Conservation (phyloP, 2,113 vertebrate genomes). For the Mesocricetus auratus region DNA sequence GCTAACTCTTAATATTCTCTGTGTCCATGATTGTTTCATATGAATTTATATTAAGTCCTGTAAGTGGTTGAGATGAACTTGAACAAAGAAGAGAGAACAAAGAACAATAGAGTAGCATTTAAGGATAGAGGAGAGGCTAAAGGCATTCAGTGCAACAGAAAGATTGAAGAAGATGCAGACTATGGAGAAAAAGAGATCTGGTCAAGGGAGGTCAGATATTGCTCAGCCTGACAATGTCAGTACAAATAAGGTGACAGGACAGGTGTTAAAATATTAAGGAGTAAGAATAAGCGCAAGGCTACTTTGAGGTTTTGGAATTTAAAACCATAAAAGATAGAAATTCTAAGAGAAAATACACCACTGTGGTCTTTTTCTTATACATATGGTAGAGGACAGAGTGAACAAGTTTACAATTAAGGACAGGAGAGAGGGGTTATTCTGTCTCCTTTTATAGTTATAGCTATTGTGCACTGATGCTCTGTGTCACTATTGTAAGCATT, state of each 20-base stretch:
- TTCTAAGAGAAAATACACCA: background rate
- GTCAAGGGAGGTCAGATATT: background rate
- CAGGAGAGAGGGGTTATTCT: conserved; percentile 16
- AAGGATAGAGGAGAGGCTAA: background rate
- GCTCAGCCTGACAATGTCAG: background rate
- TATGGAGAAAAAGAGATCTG: background rate
- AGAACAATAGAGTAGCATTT: background rate
- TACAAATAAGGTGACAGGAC: background rate
- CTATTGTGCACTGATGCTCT: conserved; percentile 38
- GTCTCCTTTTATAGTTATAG: background rate
- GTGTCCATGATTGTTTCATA: background rate
- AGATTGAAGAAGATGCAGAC: background rate
- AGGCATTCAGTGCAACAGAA: background rate
- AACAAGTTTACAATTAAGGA: conserved; percentile 20
- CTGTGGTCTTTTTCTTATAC: background rate
- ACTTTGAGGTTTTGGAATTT: background rate
- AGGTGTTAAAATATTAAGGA: background rate
- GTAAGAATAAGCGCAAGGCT: background rate
- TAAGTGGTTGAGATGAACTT: background rate
- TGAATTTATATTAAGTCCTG: background rate
- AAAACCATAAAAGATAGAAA: background rate
- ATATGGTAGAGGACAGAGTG: background rate
- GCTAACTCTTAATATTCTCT: background rate
- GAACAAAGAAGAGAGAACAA: conserved; percentile 22
- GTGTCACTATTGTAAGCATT: background rate